Base-by-base conservation (phyloP, 2,888 invertebrate species). In the Chloroclystis v-ata region DNA sequence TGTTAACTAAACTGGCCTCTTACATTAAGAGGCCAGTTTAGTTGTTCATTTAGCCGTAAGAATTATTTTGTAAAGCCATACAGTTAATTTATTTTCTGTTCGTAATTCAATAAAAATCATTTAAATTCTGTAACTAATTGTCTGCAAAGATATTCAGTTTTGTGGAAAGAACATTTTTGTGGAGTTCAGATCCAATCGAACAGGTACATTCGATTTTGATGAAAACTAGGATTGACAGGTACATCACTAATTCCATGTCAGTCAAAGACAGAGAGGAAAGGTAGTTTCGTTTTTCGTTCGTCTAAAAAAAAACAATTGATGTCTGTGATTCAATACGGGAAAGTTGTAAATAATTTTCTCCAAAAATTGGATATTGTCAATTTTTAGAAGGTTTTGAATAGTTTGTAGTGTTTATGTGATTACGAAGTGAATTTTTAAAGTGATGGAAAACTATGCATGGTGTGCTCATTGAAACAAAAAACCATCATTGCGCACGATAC, bases 401-500 rank as follows among this genome's bases (percentile, higher is more conserved):
- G 59, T 72, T 71, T 67, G 72, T 74, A 75, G 76, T 78, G 74
- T 67, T 63, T 60, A 63, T 67, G 70, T 71, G 71, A 64, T 71
- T 67, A 59, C 62, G 58, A 67, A 71, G 78, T 82, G 78, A 75
- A 65, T 70, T 69, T 52, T 56, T 56, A 72, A 67, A 73, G 82
- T 78, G 72, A 82, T 80, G 78, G 62, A 61, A 78, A 72, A 69
- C 67, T 66, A 58, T 73, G 74, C 68, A 74, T 67, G 64, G 72
- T 74, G 82, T 81, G 75, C 76, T 75, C 67, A 78, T 78, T 78
- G 78, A 85, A 85, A 84, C 85, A 83, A 86, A 87, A 87, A 87
- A 82, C 87, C 82, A 83, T 85, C 85, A 82, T 83, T 84, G 83
- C 89, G 86, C 89, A 88, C 86, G 88, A 85, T 85, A 84, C 78